These are phyloP conservation scores for Chanos chanos DNA, from an alignment of 2,797 vertebrate species.

Conservation along the genomic window DNA sequence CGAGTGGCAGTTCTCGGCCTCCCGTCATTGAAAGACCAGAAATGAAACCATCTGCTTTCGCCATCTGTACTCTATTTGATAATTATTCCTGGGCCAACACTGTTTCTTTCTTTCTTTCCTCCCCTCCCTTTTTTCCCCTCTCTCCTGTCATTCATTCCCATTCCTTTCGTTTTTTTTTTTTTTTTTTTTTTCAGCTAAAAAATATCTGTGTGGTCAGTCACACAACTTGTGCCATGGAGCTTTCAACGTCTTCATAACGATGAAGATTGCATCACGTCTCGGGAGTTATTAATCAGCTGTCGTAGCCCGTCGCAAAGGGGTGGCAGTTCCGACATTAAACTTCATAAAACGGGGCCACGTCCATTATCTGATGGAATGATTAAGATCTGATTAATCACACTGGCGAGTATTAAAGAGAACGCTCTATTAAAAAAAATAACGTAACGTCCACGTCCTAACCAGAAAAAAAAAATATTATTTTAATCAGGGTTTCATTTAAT, in stretches of 20 bases:
- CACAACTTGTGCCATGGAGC: slow-evolving; percentile 43
- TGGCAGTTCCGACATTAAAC: slow-evolving; percentile 57
- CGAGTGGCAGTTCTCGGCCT: slow-evolving; percentile 59
- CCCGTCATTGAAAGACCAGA: slow-evolving; percentile 52
- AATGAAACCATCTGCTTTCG: slow-evolving; percentile 78
- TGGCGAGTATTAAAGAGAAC: slow-evolving; percentile 47
- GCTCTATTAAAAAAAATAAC: slow-evolving; percentile 32
- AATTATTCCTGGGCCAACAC: slow-evolving; percentile 64
- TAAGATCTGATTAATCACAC: slow-evolving; percentile 66
- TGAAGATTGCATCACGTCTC: slow-evolving; percentile 69
- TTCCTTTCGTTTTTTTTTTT: slow-evolving; percentile 21
- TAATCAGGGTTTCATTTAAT: too few species aligned
- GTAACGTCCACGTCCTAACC: not conserved
- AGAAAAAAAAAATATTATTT: too few species aligned
- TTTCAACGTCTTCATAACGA: slow-evolving; percentile 79
- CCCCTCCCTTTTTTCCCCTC: slow-evolving; percentile 14
- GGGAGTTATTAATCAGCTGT: slow-evolving; percentile 66
- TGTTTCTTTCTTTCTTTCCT: slow-evolving; percentile 39
- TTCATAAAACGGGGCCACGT: slow-evolving; percentile 63
- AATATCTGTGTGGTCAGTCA: slow-evolving; percentile 27
- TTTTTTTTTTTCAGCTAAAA: not conserved
- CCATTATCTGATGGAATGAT: slow-evolving; percentile 69
- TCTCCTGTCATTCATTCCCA: not conserved
- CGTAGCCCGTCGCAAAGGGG: slow-evolving; percentile 11
- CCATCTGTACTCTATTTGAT: slow-evolving; percentile 75